Evolutionary conservation across 1,140 invertebrate species (phyloP), one percentile per base, ranked within the genome.

Genomic region (Halesus radiatus): DNA sequence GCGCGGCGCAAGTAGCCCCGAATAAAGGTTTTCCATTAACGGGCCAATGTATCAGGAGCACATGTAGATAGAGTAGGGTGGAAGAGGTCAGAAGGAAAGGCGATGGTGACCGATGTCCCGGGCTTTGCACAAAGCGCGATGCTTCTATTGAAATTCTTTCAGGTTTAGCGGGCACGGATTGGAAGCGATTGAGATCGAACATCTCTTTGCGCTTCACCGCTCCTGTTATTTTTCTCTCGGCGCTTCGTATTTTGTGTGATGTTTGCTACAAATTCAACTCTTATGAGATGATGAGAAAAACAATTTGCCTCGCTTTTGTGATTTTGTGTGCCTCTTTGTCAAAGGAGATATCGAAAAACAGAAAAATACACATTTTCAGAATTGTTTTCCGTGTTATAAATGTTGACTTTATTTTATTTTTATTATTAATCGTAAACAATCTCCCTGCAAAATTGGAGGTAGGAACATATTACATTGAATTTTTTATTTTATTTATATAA

Each of bases 131-230:
- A 50, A 72, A 76, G 72, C 29, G 78, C 45, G 68, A 72, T 53
- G 75, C 58, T 73, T 62, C 81, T 80, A 82, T 82, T 82, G 81
- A 78, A 82, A 82, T 80, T 82, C 81, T 82, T 76, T 62, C 58
- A 76, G 37, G 80, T 60, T 75, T 32, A 60, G 18, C 54, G 77
- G 76, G 78, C 18, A 62, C 74, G 81, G 52, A 82, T 73, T 78
- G 62, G 76, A 64, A 70, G 15, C 62, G 45, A 78, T 78, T 78
- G 62, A 70, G 62, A 53, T 78, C 22, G 52, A 16, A 78, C 22
- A 23, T 22, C 56, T 76, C 56, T 0, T 66, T 32, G 6, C 56
- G 56, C 37, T 66, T 64, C 37, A 66, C 20, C 5, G 26, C 37
- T 66, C 60, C 75, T 50, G 75, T 15, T 77, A 64, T 37, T 76